Percentiles rank a stretch among this genome's conserved stretches.
Conservation (phyloP, 1,140 invertebrate species). For the Trinorchestia longiramus region DNA sequence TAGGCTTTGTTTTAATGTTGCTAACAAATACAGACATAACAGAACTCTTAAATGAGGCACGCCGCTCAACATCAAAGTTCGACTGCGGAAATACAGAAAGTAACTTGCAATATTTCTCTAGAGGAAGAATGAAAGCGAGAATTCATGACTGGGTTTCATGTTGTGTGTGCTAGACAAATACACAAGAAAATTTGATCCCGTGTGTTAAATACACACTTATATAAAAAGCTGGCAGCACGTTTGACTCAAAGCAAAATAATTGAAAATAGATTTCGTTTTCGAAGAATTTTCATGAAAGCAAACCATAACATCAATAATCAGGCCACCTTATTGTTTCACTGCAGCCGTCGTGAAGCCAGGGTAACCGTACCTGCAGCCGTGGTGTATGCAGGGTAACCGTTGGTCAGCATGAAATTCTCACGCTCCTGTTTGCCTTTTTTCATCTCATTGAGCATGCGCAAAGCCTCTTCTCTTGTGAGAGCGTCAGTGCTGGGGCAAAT, state of each 20-base stretch:
- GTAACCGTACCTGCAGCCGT: slow-evolving; percentile 69
- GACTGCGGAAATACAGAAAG: background rate
- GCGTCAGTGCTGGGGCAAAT: slow-evolving; percentile 79
- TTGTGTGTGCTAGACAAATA: too few relatives aligned
- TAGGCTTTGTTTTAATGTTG: background rate
- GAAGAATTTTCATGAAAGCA: too few relatives aligned
- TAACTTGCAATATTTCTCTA: background rate
- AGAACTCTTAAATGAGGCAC: background rate
- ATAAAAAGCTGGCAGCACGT: too few relatives aligned
- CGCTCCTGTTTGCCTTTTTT: slow-evolving; percentile 75
- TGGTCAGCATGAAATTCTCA: slow-evolving; percentile 74
- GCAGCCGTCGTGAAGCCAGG: background rate
- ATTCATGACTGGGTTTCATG: background rate
- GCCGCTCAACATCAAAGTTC: background rate
- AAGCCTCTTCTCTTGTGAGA: slow-evolving; percentile 84
- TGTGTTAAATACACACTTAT: too few relatives aligned
- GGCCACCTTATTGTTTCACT: background rate
- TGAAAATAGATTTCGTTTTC: too few relatives aligned
- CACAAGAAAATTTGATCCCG: too few relatives aligned
- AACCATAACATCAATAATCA: too few relatives aligned
- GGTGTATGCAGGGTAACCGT: slow-evolving; percentile 84
- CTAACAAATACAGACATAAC: background rate
- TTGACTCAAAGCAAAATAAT: too few relatives aligned
- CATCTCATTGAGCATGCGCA: slow-evolving; percentile 79
- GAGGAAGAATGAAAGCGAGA: background rate